phyloP scores from a whole-genome alignment of 2,888 invertebrate species.

The Ptychoptera albimana region DNA sequence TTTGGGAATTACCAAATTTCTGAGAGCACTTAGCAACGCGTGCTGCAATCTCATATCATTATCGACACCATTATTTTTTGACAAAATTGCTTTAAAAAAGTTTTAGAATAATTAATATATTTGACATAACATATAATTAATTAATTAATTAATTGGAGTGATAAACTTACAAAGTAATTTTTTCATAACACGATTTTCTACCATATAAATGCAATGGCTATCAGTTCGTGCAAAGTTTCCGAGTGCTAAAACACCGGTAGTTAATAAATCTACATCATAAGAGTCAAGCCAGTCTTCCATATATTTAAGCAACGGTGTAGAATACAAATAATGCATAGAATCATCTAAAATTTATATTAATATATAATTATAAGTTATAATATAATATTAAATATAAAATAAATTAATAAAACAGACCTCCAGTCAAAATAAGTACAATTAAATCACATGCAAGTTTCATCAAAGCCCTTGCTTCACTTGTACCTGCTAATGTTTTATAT shows the following conservation, averaged over 20 bases:
- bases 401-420: constrained; percentile 39
- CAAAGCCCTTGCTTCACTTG: constrained; percentile 45
- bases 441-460: constrained; percentile 77
- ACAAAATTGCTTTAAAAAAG: constrained; percentile 26
- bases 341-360: constrained; percentile 42
- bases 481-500: constrained; percentile 45
- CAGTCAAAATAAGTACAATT: constrained; percentile 67
- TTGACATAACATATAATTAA: background rate
- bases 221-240: constrained; percentile 85
- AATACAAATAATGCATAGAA: constrained; percentile 73
- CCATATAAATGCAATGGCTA: constrained; percentile 69
- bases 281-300: constrained; percentile 65
- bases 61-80: constrained; percentile 40
- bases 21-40: constrained; percentile 46
- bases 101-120: constrained; percentile 1
- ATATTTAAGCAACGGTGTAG: constrained; percentile 47
- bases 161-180: constrained; percentile 40
- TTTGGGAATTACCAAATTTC: constrained; percentile 57
- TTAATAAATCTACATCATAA: constrained; percentile 53
- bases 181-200: constrained; percentile 57
- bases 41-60: constrained; percentile 39
- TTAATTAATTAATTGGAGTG: background rate
- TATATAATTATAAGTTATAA: background rate
- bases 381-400: constrained; percentile 5
- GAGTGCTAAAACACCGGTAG: constrained; percentile 70